Percentiles rank a stretch among this genome's conserved stretches.
These are phyloP conservation scores for Drosophila lini DNA, from an alignment of 1,140 invertebrate species.

Conservation along the genomic window DNA sequence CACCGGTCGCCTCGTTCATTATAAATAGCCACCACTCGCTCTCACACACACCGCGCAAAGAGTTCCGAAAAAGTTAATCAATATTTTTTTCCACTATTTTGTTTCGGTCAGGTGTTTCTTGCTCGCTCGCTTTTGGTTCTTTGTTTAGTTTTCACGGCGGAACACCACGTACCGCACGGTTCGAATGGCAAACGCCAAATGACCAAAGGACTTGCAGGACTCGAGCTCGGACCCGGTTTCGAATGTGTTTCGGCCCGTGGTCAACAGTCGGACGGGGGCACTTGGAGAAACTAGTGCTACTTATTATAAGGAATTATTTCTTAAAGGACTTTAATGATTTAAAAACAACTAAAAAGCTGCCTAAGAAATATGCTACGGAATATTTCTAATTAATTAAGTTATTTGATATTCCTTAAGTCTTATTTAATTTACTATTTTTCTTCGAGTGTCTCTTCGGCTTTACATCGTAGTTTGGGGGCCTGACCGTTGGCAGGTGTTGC, in stretches of 20 bases:
- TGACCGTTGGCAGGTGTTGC: slow-evolving; percentile 37
- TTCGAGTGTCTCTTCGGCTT: slow-evolving; percentile 2
- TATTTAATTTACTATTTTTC: background rate
- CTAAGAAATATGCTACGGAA: background rate
- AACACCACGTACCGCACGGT: slow-evolving; percentile 66
- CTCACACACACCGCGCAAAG: slow-evolving; percentile 13
- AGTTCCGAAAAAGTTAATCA: slow-evolving; percentile 64
- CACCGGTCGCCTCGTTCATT: slow-evolving; percentile 37
- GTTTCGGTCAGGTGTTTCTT: slow-evolving; percentile 35
- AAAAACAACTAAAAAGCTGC: background rate
- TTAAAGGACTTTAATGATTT: background rate
- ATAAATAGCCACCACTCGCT: slow-evolving; percentile 51
- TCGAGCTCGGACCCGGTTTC: slow-evolving; percentile 37
- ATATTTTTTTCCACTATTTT: slow-evolving; percentile 54
- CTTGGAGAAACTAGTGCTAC: slow-evolving; percentile 4
- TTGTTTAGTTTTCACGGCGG: slow-evolving; percentile 41
- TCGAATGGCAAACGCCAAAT: slow-evolving; percentile 78
- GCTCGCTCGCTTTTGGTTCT: slow-evolving; percentile 15
- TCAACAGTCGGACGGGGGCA: slow-evolving; percentile 16
- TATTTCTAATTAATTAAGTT: too few relatives aligned
- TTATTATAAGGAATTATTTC: background rate
- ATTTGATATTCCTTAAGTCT: too few relatives aligned
- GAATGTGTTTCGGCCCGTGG: slow-evolving; percentile 41
- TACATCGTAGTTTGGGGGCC: background rate
- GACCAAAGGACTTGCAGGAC: slow-evolving; percentile 57